Conservation (phyloP, 2,888 invertebrate genomes). For the Zele albiditarsus region DNA sequence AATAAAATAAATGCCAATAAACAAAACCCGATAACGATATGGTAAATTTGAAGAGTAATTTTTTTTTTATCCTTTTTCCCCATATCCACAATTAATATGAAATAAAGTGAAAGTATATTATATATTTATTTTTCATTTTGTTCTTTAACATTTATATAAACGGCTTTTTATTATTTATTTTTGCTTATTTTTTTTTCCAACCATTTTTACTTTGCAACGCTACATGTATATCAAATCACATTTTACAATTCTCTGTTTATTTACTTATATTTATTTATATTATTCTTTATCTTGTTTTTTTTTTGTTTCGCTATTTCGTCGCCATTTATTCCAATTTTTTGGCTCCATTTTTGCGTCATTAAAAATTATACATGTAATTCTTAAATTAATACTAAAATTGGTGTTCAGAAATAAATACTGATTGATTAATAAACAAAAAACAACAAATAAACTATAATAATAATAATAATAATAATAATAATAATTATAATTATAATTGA, state of each 20-base stretch:
- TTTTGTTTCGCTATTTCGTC: not conserved
- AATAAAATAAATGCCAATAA: no score
- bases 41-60: no score
- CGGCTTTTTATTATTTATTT: no score
- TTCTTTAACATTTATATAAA: constrained; percentile 10
- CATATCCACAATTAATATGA: not conserved
- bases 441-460: not conserved
- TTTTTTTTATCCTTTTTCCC: no score
- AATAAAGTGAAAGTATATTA: constrained; percentile 35
- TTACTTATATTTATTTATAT: not conserved
- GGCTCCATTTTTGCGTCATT: not conserved
- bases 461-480: not conserved
- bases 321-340: not conserved
- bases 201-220: not conserved
- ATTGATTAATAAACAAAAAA: not conserved
- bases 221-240: not conserved
- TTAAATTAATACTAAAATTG: not conserved
- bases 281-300: not conserved
- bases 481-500: not conserved
- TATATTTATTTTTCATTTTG: constrained; percentile 39
- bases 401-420: not conserved
- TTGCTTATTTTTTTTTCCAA: no score
- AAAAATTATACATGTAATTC: not conserved
- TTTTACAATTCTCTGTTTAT: not conserved
- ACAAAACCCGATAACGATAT: no score